These are phyloP conservation scores for Phengaris arion DNA, from an alignment of 2,888 invertebrate genomes.

Conservation along the genomic window DNA sequence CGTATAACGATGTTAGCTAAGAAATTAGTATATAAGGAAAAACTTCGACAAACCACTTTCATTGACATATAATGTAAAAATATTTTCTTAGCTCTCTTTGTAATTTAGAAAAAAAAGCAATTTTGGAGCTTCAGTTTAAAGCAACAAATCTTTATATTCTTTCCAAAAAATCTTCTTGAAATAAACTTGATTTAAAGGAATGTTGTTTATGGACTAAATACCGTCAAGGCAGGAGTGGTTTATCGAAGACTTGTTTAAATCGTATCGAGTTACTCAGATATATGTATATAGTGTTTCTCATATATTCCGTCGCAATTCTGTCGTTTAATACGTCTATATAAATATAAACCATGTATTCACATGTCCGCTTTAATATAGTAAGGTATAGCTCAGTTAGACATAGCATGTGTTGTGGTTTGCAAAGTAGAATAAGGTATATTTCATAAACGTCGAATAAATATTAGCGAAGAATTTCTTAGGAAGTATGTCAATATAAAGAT, in stretches of 20 bases:
- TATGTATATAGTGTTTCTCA: conserved; percentile 28
- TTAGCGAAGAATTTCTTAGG: not conserved
- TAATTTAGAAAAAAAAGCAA: not conserved
- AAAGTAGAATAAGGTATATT: conserved; percentile 55
- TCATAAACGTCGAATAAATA: not conserved
- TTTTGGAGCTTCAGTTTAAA: not conserved
- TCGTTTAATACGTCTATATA: conserved; percentile 29
- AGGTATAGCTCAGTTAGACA: conserved; percentile 61
- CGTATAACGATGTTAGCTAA: conserved; percentile 27
- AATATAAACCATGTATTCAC: conserved; percentile 38
- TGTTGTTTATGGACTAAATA: not conserved
- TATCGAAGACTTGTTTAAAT: conserved; percentile 17
- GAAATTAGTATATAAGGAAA: not conserved
- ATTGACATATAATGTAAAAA: not conserved
- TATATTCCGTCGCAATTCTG: conserved; percentile 47
- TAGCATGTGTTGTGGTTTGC: conserved; percentile 65
- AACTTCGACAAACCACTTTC: conserved; percentile 6
- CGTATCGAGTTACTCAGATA: conserved; percentile 7
- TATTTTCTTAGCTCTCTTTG: not conserved
- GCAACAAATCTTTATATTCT: not conserved
- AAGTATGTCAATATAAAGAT: not conserved
- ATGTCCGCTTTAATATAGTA: conserved; percentile 46
- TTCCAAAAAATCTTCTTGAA: not conserved
- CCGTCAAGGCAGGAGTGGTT: not conserved
- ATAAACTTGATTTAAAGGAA: not conserved